Conservation (phyloP, 2,113 vertebrate genomes). For the Zeus faber region DNA sequence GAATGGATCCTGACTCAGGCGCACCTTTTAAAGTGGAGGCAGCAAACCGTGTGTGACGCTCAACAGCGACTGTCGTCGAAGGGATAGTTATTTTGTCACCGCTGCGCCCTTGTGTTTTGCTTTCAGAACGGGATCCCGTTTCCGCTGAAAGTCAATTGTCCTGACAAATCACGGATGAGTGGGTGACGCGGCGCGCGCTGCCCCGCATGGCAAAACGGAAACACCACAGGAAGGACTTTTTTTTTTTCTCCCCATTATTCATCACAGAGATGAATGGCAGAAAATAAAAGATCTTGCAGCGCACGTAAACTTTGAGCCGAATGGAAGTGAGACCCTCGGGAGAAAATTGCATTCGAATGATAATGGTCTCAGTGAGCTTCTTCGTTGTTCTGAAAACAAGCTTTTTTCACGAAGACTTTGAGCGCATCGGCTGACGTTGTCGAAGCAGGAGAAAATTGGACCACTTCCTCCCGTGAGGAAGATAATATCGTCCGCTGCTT, state of each 20-base stretch:
- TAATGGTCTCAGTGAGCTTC: slow-evolving; percentile 8
- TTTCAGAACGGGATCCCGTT: too few relatives aligned
- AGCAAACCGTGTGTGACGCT: not conserved
- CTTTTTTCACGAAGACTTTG: slow-evolving; percentile 2
- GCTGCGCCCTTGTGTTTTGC: not conserved
- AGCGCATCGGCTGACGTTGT: slow-evolving; percentile 15
- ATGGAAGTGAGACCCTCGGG: slow-evolving; percentile 28
- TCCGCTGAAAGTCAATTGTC: slow-evolving; percentile 38
- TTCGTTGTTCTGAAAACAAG: slow-evolving; percentile 13
- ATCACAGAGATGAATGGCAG: slow-evolving; percentile 31
- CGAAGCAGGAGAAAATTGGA: slow-evolving; percentile 8
- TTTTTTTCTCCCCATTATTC: too few relatives aligned
- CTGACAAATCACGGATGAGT: slow-evolving; percentile 40
- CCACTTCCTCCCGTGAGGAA: slow-evolving; percentile 21
- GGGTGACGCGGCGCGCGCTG: slow-evolving; percentile 16
- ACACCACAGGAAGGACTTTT: slow-evolving; percentile 28
- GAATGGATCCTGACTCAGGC: too few relatives aligned
- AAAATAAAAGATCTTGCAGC: slow-evolving; percentile 20
- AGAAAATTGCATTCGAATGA: slow-evolving; percentile 15
- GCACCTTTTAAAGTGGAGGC: not conserved
- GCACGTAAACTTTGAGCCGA: slow-evolving; percentile 11
- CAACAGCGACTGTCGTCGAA: not conserved
- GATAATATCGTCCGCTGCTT: slow-evolving; percentile 16
- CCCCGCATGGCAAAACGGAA: slow-evolving; percentile 40
- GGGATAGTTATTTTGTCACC: not conserved